Evolutionary conservation across 2,797 vertebrate species (phyloP), one percentile per base, ranked within the genome.

Genomic region (Aratinga solstitialis): DNA sequence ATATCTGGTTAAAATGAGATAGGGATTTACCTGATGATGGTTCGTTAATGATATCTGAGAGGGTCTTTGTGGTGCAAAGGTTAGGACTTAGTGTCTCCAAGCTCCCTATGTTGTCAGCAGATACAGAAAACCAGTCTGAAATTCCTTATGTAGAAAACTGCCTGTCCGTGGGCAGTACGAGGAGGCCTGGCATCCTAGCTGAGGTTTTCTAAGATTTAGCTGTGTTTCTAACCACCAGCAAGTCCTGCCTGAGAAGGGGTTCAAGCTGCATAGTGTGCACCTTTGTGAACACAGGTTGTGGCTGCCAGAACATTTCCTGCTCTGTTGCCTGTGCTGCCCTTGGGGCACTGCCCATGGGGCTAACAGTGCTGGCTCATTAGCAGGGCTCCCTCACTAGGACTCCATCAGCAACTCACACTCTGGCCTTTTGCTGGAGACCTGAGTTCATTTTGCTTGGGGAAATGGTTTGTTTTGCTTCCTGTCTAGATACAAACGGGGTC

Each of bases 381-480:
- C 32, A 13, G 43, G 48, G 20, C 81, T 63, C 45, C 90, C 43
- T 73, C 66, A 0, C 86, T 48, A 11, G 14, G 34, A 40, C 63
- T 94, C 71, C 5, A 0, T 63, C 93, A 94, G 68, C 84, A 86
- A 1, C 65, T 92, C n/a, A 2, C 13, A 2, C 45, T 67, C 72
- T 38, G 63, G 42, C 43, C 63, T 29, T 89, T 92, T 83, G 66
- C 82, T 94, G 84, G 54, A 86, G 42, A 68, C 43, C 48, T 14
- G 27, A 84, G 81, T 50, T 85, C 56, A 5, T 81, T 83, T 84
- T 53, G 42, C 58, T 13, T 51, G 58, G 50, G 47, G n/a, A 88
- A 93, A 88, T 66, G 66, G 42, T 78, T 94, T 86, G 66, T 30
- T 94, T 96, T 68, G n/a, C 87, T 91, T 91, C 84, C 45, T 58